Conservation (phyloP, 2,113 vertebrate genomes). For the Sander vitreus region DNA sequence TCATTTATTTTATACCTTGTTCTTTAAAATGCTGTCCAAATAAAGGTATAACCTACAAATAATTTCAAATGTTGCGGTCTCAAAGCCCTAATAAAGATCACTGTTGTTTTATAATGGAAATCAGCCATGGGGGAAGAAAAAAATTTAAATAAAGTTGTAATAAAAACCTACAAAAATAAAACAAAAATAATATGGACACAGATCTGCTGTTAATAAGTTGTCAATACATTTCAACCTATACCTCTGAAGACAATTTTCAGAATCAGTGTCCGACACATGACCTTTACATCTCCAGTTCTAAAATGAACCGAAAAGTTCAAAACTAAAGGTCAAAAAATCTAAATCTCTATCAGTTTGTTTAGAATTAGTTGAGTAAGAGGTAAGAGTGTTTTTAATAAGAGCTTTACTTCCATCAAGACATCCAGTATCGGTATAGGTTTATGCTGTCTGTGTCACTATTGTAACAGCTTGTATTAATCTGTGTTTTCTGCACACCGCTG, state of each 20-base stretch:
- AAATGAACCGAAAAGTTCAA: conserved; percentile 25
- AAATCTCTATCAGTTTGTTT: background rate
- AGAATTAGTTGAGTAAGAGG: background rate
- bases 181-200: background rate
- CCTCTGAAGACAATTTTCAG: background rate
- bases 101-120: background rate
- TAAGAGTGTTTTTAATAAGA: background rate
- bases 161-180: background rate
- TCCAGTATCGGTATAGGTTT: background rate
- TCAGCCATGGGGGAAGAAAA: background rate
- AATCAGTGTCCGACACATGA: background rate
- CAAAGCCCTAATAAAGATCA: background rate
- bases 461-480: background rate
- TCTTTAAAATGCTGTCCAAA: conserved; percentile 1
- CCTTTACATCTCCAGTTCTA: conserved; percentile 34
- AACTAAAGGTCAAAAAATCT: conserved; percentile 32
- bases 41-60: background rate
- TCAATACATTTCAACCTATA: background rate
- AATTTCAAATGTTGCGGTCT: background rate
- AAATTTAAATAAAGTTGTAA: background rate
- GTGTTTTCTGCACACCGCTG: background rate
- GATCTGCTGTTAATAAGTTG: background rate
- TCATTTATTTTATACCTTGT: background rate
- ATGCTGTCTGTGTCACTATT: background rate
- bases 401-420: background rate